Conservation (phyloP, 1,140 invertebrate species). For the Drosophila bifasciata region DNA sequence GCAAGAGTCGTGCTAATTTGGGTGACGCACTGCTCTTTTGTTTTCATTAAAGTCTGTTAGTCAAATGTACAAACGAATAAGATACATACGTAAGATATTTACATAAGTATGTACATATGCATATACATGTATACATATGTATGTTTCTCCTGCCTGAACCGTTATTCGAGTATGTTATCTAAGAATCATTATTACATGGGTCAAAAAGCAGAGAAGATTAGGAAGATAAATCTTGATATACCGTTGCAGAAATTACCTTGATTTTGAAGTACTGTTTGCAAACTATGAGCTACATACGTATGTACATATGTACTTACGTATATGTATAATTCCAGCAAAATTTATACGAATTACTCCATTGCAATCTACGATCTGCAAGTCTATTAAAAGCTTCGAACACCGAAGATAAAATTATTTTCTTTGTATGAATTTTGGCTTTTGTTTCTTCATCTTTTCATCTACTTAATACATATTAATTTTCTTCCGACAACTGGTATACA, state of each 20-base stretch:
- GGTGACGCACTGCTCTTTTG: not conserved
- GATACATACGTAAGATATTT: not conserved
- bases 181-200: constrained; percentile 36
- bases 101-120: too few species aligned
- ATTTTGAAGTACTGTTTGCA: too few species aligned
- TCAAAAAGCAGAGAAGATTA: constrained; percentile 16
- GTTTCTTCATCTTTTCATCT: constrained; percentile 1
- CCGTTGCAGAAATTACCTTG: too few species aligned
- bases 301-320: not conserved
- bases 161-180: constrained; percentile 28
- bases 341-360: too few species aligned
- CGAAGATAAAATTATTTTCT: not conserved
- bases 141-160: not conserved
- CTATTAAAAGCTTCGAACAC: too few species aligned
- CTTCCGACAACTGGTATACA: constrained; percentile 36
- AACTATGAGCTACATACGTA: too few species aligned
- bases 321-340: too few species aligned
- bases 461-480: too few species aligned
- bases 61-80: constrained; percentile 11
- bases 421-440: not conserved
- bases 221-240: too few species aligned
- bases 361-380: too few species aligned
- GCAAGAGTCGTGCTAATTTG: not conserved
- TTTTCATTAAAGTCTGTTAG: constrained; percentile 13
- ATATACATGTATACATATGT: too few species aligned